Evolutionary conservation across 2,113 vertebrate species (phyloP), one percentile per base, ranked within the genome.

Genomic region (Forbesichthys papilliferus): DNA sequence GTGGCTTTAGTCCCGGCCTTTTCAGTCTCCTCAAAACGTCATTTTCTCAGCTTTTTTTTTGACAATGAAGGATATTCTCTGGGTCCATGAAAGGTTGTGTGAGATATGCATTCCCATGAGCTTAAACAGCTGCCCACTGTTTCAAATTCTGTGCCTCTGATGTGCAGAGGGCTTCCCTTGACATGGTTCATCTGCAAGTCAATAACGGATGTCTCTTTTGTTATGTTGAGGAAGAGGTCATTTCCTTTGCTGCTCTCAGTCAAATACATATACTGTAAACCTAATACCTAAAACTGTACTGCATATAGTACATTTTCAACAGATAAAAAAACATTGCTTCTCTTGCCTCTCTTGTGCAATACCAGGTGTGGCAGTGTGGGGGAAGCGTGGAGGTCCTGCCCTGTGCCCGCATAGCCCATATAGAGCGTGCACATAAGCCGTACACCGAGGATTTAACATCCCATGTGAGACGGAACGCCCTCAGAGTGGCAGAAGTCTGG

Each of bases 291-390:
- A 11, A 27, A 27, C 27, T 2, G 27, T 52, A 52, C 11, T 10
- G 11, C 10, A 12, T 12, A 12, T 52, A 52, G 11, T 11, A 52
- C 4, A 11, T 52, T 11, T 52, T n/a, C 51, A n/a, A 52, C 12
- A 52, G 0, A 52, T n/a, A 11, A n/a, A 52, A 51, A 52, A 33
- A 11, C 2, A 11, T 33, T 52, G 10, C 48, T 16, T 11, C 46
- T 72, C 1, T 34, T 12, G 49, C 63, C 11, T 20, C 53, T 11
- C 64, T 18, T 81, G 9, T 71, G 14, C 63, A 8, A 46, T 74
- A 13, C 71, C 74, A 99, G 98, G 98, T 97, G 9, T 99, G 98
- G 98, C 98, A 99, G 55, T 99, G 98, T 74, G 98, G 98, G 0
- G 98, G 98, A 34, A 98, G 95, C 0, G 95, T 99, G 1, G 98